A percentile compares a stretch with the other conserved stretches of the same genome.
Evolutionary conservation across 2,797 vertebrate species (phyloP).

Genomic region (Artibeus lituratus): DNA sequence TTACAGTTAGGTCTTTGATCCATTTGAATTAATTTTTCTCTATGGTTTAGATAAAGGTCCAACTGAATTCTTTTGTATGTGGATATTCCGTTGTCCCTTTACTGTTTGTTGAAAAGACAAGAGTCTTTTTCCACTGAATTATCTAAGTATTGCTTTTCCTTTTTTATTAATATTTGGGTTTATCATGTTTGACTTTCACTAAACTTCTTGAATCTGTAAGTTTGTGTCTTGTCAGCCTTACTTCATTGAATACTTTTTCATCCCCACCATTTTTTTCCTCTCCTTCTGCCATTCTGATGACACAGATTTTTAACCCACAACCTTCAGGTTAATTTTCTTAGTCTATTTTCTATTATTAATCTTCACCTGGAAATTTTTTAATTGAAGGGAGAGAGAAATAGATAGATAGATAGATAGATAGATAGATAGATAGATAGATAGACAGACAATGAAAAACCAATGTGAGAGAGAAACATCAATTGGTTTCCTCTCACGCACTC

Average conservation of each 20-base stretch:
- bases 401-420: too few relatives aligned
- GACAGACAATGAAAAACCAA: too few relatives aligned
- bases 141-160: neutral
- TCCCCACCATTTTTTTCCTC: neutral
- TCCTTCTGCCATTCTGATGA: neutral
- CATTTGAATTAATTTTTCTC: conserved; percentile 15
- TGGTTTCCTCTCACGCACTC: too few relatives aligned
- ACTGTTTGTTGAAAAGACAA: neutral
- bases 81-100: neutral
- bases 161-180: conserved; percentile 16
- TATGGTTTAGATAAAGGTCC: neutral
- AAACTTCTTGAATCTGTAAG: neutral
- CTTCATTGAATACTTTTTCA: neutral
- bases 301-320: neutral
- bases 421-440: too few relatives aligned
- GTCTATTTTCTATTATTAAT: neutral
- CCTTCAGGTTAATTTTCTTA: neutral
- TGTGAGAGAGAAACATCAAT: too few relatives aligned
- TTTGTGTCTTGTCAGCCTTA: neutral
- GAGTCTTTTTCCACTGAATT: neutral
- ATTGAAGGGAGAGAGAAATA: too few relatives aligned
- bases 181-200: neutral
- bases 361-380: too few relatives aligned
- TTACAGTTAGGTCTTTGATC: neutral
- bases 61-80: neutral